Evolutionary conservation across 2,797 vertebrate species (phyloP), one percentile per base, ranked within the genome.

Genomic region (Melanotaenia nigrans): DNA sequence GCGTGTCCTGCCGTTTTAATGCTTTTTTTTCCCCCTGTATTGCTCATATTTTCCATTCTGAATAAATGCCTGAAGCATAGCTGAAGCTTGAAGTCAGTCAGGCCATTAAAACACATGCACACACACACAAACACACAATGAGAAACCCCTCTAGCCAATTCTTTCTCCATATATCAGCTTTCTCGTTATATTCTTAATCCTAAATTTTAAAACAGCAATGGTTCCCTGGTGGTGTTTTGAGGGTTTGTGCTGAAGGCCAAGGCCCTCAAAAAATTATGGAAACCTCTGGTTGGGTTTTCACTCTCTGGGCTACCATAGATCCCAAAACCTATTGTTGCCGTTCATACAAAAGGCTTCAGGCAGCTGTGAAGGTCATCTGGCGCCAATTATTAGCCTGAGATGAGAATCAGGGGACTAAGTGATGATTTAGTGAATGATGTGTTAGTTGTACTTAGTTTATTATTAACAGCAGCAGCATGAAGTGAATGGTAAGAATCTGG

Each of bases 1-100:
- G 59, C 56, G 49, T 75, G 70, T 86, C 65, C 71, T 77, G 66
- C 75, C 75, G 79, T 75, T 77, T 90, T 88, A 72, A 80, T 80
- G 65, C 59, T 4, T 24, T 30, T 14, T n/a, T 24, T 62, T 71
- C 71, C 59, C 32, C 61, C 20, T 73, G 72, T 78, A 70, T 85
- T 90, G 84, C 89, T 93, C 92, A 92, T 89, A 90, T 92, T 92
- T 92, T 94, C 91, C 93, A 79, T 89, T 87, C 77, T 85, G 82
- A 89, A 90, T 84, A 84, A 87, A 86, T 87, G 86, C 74, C 82
- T 75, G 42, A 65, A 81, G 85, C 88, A 87, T 91, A 89, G 85
- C 82, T 89, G 55, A 80, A 84, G 84, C 83, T 83, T 90, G 90
- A 90, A 79, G 81, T 83, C 73, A 71, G 70, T 61, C 49, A 63